phyloP scores from a whole-genome alignment of 1,140 invertebrate genomes.

The Bombus waltoni region DNA sequence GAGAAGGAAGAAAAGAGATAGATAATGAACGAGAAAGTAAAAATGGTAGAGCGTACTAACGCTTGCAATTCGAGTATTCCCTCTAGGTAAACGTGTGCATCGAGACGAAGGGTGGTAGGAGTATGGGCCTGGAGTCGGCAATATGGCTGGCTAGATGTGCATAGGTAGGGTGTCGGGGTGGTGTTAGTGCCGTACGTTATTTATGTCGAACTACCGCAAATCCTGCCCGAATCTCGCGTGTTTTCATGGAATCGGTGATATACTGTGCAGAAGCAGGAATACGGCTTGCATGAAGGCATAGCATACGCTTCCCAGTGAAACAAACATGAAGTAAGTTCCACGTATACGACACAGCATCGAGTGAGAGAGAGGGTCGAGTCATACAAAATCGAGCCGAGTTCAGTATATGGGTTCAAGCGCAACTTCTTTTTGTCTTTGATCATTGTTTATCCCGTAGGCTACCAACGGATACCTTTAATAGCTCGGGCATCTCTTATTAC shows the following conservation, averaged over 20 bases:
- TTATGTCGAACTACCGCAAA: constrained; percentile 82
- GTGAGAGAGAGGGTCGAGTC: constrained; percentile 44
- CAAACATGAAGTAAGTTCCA: constrained; percentile 81
- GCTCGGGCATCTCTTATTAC: neutral
- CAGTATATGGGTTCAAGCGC: constrained; percentile 48
- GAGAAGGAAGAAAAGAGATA: neutral
- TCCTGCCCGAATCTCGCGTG: constrained; percentile 81
- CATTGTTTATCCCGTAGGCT: constrained; percentile 46
- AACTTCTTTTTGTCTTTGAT: constrained; percentile 47
- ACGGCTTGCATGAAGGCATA: constrained; percentile 80
- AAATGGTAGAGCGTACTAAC: constrained; percentile 1
- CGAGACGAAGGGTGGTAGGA: constrained; percentile 54
- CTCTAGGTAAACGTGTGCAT: constrained; percentile 40
- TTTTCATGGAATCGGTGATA: constrained; percentile 82
- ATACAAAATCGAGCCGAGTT: constrained; percentile 6
- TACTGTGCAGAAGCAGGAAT: constrained; percentile 78
- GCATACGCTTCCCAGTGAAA: constrained; percentile 77
- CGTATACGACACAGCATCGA: constrained; percentile 38
- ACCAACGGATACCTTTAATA: neutral
- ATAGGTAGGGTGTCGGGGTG: constrained; percentile 79
- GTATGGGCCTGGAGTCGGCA: constrained; percentile 69
- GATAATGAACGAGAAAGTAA: neutral
- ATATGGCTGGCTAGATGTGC: constrained; percentile 81
- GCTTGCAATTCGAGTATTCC: constrained; percentile 27
- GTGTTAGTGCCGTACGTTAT: constrained; percentile 79